Conservation (phyloP, 2,888 invertebrate species). For the Syrista parreyssii region DNA sequence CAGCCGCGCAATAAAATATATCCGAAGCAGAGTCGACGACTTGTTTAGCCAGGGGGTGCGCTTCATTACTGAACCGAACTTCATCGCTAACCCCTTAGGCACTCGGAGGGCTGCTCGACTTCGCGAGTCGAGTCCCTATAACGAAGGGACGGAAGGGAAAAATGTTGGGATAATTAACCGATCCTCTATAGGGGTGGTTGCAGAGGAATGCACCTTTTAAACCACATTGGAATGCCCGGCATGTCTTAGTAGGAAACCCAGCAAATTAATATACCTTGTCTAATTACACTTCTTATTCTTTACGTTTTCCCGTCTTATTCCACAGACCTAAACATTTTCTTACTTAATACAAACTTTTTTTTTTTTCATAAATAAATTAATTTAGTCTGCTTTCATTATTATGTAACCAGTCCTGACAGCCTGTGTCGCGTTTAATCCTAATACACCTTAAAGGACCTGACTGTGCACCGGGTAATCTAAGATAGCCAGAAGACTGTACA, state of each 20-base stretch:
- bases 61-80: slow-evolving; percentile 63
- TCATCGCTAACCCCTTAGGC: slow-evolving; percentile 62
- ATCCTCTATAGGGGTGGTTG: slow-evolving; percentile 19
- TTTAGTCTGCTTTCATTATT: no score
- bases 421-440: no score
- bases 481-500: no score
- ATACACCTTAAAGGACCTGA: no score
- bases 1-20: slow-evolving; percentile 62
- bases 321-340: no score
- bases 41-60: slow-evolving; percentile 56
- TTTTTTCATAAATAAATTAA: no score
- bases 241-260: not conserved
- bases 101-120: slow-evolving; percentile 11
- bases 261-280: not conserved
- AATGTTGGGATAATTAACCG: slow-evolving; percentile 56
- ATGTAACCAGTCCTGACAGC: no score
- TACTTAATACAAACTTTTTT: no score
- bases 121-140: not conserved
- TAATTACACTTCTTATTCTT: no score
- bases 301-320: no score
- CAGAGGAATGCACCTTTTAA: not conserved
- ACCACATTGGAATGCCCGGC: not conserved
- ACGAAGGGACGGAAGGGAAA: slow-evolving; percentile 30
- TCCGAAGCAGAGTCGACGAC: slow-evolving; percentile 63
- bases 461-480: no score